A percentile compares a stretch with the other conserved stretches of the same genome.
Evolutionary conservation across 2,797 vertebrate species (phyloP).

Genomic region (Danio choprae): DNA sequence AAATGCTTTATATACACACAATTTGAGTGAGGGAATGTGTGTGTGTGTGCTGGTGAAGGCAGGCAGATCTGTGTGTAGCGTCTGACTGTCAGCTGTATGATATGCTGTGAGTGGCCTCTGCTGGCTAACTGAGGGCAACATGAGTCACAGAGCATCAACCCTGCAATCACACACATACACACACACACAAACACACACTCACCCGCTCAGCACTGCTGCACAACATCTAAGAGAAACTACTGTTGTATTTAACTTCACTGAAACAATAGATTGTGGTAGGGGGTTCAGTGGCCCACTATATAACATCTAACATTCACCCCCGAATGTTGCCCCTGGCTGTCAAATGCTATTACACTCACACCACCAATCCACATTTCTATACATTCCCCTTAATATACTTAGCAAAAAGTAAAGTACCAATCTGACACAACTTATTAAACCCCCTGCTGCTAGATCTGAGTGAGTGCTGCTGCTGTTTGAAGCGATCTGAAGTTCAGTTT

Average conservation of each 20-base stretch:
- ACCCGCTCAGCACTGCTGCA: constrained; percentile 11
- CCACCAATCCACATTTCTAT: constrained; percentile 8
- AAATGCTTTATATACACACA: constrained; percentile 9
- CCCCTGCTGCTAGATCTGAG: neutral
- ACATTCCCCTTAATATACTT: neutral
- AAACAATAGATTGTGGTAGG: constrained; percentile 23
- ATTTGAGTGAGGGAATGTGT: constrained; percentile 63
- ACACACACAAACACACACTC: constrained; percentile 24
- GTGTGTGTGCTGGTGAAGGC: constrained; percentile 55
- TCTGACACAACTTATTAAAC: constrained; percentile 4
- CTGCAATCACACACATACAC: constrained; percentile 21
- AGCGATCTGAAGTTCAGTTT: constrained; percentile 10
- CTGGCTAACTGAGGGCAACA: constrained; percentile 92
- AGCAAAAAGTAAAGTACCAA: constrained; percentile 8
- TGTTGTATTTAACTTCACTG: neutral
- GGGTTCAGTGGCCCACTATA: neutral
- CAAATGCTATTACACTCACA: neutral
- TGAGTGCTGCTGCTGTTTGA: neutral
- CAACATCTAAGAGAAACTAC: neutral
- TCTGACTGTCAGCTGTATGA: constrained; percentile 73
- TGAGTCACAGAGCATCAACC: constrained; percentile 73
- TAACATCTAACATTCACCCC: constrained; percentile 9
- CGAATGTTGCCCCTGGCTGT: neutral
- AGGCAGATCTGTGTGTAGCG: constrained; percentile 14
- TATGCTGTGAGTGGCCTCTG: constrained; percentile 99